Evolutionary conservation across 2,797 vertebrate species (phyloP), one percentile per base, ranked within the genome.

Genomic region (Sparidentex hasta): DNA sequence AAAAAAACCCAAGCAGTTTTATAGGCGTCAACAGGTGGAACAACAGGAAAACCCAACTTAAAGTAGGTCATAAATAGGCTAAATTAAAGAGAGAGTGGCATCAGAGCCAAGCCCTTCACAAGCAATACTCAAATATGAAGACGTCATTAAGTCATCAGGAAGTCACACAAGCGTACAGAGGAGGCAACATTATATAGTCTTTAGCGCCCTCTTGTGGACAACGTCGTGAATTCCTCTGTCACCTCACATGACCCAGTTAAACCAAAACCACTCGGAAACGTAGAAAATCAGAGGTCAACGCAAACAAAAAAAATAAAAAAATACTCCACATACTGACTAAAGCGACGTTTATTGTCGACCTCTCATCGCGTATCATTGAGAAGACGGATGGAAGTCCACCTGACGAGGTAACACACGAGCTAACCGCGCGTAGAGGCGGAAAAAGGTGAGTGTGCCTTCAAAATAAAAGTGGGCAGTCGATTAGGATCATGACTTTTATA

Each of bases 121-220:
- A 7, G 1, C n/a, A 38, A 38, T 23, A 44, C 56, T 38, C 38
- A 23, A 48, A 65, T 41, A 48, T 13, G 38, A 48, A 17, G 8
- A 29, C 11, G n/a, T 51, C 18, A 50, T 50, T 3, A 48, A 21
- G n/a, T 21, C 9, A 8, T n/a, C 27, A 5, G 12, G 14, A 14
- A 5, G 43, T 17, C 20, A 44, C 38, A 12, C 43, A 14, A 21
- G 12, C 20, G 29, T 4, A 4, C 29, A 29, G 29, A 21, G 27
- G 20, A 3, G 14, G 41, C 7, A n/a, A 7, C 6, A 25, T 44
- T 20, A 47, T 7, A 33, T 43, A 43, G 3, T 20, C 3, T 65
- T 5, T 33, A 5, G 41, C 72, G 2, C 65, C 80, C n/a, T 70
- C 87, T 56, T 48, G 84, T 78, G 88, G 84, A 33, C 20, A 47